A percentile compares a stretch with the other conserved stretches of the same genome.
These are phyloP conservation scores for Amblyraja radiata DNA, from an alignment of 2,797 vertebrate genomes.

Conservation along the genomic window DNA sequence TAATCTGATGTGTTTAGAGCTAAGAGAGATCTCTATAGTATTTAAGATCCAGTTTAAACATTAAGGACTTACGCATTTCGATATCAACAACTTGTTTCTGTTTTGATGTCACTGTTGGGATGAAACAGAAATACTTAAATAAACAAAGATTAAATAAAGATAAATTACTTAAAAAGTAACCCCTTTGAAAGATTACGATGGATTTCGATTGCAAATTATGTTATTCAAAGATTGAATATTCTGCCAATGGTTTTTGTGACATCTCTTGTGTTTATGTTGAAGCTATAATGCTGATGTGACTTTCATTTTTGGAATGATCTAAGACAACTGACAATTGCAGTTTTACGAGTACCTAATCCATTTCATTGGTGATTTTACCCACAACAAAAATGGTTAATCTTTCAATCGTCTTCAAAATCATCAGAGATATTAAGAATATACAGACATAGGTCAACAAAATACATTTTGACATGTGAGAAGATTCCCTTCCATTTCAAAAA, in stretches of 20 bases:
- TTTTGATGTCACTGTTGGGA: neutral
- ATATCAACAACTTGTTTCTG: constrained; percentile 12
- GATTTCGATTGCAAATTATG: neutral
- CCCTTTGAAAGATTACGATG: neutral
- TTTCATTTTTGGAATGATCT: neutral
- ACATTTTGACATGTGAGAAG: neutral
- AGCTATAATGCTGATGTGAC: neutral
- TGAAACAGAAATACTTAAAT: neutral
- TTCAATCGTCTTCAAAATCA: neutral
- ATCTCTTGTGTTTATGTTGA: neutral
- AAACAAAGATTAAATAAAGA: neutral
- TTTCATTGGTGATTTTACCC: neutral
- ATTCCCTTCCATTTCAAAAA: neutral
- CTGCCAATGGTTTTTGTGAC: neutral
- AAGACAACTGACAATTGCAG: neutral
- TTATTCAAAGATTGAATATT: neutral
- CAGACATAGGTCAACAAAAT: neutral
- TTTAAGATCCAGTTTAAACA: neutral
- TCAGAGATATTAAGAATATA: neutral
- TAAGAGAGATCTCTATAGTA: neutral
- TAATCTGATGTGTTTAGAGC: neutral
- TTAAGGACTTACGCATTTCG: constrained; percentile 1
- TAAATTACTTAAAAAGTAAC: neutral
- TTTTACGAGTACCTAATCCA: neutral
- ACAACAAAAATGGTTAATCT: neutral